Evolutionary conservation across 1,140 invertebrate genomes (phyloP).

Genomic region (Drosophila subpulchrella): DNA sequence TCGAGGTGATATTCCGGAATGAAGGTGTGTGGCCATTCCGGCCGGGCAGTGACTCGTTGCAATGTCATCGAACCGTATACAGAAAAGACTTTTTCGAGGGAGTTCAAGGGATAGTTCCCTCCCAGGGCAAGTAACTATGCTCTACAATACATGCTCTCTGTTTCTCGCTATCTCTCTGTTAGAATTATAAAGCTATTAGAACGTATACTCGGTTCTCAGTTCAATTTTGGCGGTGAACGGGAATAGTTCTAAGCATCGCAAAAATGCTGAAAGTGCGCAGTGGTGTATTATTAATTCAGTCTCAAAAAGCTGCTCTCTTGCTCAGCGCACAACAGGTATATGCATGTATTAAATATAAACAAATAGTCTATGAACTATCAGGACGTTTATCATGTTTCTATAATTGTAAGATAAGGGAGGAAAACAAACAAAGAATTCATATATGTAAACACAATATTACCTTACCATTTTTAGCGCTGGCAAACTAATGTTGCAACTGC

Average conservation of each 20-base stretch:
- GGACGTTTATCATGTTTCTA: background rate
- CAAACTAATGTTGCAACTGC: constrained; percentile 49
- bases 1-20: constrained; percentile 54
- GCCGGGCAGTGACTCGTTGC: constrained; percentile 30
- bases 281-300: constrained; percentile 22
- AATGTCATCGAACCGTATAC: constrained; percentile 45
- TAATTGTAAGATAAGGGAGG: too few relatives aligned
- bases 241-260: constrained; percentile 12
- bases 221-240: constrained; percentile 10
- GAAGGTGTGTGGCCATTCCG: constrained; percentile 72
- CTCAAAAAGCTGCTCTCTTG: constrained; percentile 27
- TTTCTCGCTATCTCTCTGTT: background rate
- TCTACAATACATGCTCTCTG: too few relatives aligned
- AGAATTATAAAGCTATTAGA: constrained; percentile 13
- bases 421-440: background rate
- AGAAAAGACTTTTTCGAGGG: constrained; percentile 63
- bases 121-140: constrained; percentile 65
- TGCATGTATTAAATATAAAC: constrained; percentile 10
- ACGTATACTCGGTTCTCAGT: constrained; percentile 13
- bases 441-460: background rate
- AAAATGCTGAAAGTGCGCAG: constrained; percentile 60
- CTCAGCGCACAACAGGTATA: constrained; percentile 11
- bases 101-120: constrained; percentile 47
- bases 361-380: constrained; percentile 9
- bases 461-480: constrained; percentile 36